phyloP scores from a whole-genome alignment of 2,113 vertebrate species.

The Actinemys pallida region DNA sequence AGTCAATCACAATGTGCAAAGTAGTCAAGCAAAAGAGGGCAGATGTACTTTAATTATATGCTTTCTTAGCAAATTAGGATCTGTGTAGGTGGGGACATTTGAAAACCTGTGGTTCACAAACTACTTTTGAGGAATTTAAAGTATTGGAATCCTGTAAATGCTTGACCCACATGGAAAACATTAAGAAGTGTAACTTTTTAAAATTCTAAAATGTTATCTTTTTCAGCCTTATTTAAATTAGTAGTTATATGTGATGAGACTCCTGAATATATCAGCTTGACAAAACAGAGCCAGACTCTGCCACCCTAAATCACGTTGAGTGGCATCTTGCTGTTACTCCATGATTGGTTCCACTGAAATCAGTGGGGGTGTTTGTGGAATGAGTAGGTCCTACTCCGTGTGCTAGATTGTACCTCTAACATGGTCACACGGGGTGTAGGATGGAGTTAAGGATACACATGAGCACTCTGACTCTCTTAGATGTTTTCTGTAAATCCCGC shows the following conservation, averaged over 20 bases:
- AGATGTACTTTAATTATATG: conserved; percentile 50
- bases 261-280: background rate
- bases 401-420: background rate
- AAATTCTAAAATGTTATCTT: background rate
- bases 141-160: conserved; percentile 4
- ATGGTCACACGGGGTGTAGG: background rate
- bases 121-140: background rate
- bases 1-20: conserved; percentile 2
- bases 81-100: background rate
- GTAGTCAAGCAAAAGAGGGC: background rate
- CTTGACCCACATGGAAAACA: background rate
- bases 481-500: background rate
- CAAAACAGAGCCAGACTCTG: background rate
- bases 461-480: background rate
- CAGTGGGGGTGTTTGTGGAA: background rate
- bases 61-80: conserved; percentile 36
- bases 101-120: conserved; percentile 31
- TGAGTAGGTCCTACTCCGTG: background rate
- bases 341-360: background rate
- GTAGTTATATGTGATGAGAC: background rate
- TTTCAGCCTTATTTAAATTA: background rate
- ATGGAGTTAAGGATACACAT: background rate
- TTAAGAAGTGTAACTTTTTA: background rate
- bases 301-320: background rate
- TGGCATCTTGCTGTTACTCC: background rate